These are phyloP conservation scores for Galbula dea DNA, from an alignment of 2,113 vertebrate species.

Conservation along the genomic window DNA sequence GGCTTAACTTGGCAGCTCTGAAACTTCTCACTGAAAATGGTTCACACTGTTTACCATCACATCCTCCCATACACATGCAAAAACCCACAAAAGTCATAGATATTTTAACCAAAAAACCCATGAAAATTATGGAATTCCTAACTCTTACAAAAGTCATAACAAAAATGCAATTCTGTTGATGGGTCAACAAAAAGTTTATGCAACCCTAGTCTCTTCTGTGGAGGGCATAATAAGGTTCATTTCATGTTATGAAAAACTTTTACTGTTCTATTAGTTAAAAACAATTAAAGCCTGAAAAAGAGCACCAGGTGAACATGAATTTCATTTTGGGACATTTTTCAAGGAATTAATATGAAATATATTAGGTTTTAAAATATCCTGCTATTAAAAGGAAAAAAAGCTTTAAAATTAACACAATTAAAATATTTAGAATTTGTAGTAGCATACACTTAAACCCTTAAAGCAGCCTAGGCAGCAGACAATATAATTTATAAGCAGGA, in stretches of 20 bases:
- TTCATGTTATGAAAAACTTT: not conserved
- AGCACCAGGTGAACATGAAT: not conserved
- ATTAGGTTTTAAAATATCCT: not conserved
- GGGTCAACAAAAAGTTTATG: not conserved
- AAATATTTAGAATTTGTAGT: not conserved
- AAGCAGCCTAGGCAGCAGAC: not conserved
- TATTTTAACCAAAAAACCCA: not conserved
- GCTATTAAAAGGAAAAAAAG: not conserved
- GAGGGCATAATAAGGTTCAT: not conserved
- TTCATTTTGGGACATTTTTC: not conserved
- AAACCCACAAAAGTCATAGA: not conserved
- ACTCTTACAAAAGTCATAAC: not conserved
- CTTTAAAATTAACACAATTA: not conserved
- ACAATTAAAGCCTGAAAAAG: not conserved
- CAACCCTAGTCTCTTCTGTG: not conserved
- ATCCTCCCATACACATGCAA: conserved; percentile 18
- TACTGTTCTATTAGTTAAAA: not conserved
- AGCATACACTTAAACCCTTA: not conserved
- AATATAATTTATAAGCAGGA: not conserved
- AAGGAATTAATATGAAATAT: not conserved
- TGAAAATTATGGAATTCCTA: not conserved
- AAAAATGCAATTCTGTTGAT: conserved; percentile 16
- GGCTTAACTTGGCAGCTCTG: conserved; percentile 32
- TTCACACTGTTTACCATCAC: conserved; percentile 33
- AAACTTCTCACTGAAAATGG: conserved; percentile 33